Evolutionary conservation across 92 coral and sea anemone species (phyloP).

Genomic region (Epizoanthus illoricatus): DNA sequence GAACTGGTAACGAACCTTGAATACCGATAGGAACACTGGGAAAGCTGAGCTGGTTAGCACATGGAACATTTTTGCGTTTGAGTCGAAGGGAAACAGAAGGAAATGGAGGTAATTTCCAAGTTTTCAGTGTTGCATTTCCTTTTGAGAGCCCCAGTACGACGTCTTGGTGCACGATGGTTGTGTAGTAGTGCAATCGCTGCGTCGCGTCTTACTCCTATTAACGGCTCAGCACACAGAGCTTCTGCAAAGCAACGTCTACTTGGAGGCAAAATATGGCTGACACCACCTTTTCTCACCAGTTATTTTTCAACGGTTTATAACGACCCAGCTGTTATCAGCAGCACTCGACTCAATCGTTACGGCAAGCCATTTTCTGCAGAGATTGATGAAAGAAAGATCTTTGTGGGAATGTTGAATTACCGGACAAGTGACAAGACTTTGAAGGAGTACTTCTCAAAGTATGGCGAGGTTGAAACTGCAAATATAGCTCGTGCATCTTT

Average conservation of each 20-base stretch:
- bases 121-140: background rate
- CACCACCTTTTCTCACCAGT: too few species aligned
- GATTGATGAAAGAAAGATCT: conserved; percentile 49
- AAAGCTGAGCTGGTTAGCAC: background rate
- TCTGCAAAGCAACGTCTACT: background rate
- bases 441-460: conserved; percentile 51
- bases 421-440: conserved; percentile 52
- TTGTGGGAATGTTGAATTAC: conserved; percentile 55
- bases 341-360: background rate
- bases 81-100: background rate
- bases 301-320: background rate
- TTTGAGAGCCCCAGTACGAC: background rate
- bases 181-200: background rate
- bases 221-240: too few species aligned
- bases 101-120: conserved; percentile 13
- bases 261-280: background rate
- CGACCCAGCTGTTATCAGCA: background rate
- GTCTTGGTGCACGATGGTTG: conserved; percentile 16
- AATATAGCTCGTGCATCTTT: conserved; percentile 48
- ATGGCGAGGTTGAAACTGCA: conserved; percentile 59
- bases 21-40: background rate
- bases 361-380: conserved; percentile 18
- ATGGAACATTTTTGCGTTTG: background rate
- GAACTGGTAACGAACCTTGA: too few species aligned
- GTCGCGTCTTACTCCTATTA: background rate